A percentile compares a stretch with the other conserved stretches of the same genome.
phyloP scores from a whole-genome alignment of 2,888 invertebrate species.

The Abscondita cerata region DNA sequence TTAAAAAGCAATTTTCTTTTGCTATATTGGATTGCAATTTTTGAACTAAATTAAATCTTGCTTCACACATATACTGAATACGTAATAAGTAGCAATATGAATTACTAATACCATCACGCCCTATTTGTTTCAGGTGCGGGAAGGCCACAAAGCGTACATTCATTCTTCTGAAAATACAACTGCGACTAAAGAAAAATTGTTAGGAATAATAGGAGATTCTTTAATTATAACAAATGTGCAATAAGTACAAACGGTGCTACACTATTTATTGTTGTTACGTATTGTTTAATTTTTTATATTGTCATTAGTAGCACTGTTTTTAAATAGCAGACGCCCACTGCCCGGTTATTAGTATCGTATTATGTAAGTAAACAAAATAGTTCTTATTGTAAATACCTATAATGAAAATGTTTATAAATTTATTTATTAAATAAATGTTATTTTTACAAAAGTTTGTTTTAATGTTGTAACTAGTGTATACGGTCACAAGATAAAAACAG shows the following conservation, averaged over 20 bases:
- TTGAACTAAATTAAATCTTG: constrained; percentile 19
- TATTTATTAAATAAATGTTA: constrained; percentile 28
- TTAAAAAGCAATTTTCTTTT: constrained; percentile 1
- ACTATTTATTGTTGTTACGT: constrained; percentile 18
- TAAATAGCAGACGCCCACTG: constrained; percentile 7
- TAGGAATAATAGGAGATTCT: background rate
- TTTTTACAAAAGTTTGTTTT: constrained; percentile 3
- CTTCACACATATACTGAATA: constrained; percentile 13
- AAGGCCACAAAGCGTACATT: constrained; percentile 26
- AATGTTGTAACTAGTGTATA: background rate
- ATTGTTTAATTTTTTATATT: background rate
- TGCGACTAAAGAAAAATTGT: background rate
- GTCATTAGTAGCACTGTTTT: constrained; percentile 4
- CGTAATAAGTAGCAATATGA: constrained; percentile 16
- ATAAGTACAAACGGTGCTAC: constrained; percentile 22
- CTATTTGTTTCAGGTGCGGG: constrained; percentile 31
- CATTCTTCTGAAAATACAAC: constrained; percentile 22
- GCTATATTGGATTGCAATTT: constrained; percentile 6
- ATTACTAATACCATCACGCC: constrained; percentile 25
- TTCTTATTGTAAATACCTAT: constrained; percentile 14
- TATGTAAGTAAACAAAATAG: background rate
- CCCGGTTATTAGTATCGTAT: constrained; percentile 7
- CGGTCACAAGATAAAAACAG: too few species aligned
- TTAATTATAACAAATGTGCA: constrained; percentile 2
- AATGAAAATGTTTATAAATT: constrained; percentile 25